These are phyloP conservation scores for Aegithalos caudatus DNA, from an alignment of 2,113 vertebrate genomes.

Conservation along the genomic window DNA sequence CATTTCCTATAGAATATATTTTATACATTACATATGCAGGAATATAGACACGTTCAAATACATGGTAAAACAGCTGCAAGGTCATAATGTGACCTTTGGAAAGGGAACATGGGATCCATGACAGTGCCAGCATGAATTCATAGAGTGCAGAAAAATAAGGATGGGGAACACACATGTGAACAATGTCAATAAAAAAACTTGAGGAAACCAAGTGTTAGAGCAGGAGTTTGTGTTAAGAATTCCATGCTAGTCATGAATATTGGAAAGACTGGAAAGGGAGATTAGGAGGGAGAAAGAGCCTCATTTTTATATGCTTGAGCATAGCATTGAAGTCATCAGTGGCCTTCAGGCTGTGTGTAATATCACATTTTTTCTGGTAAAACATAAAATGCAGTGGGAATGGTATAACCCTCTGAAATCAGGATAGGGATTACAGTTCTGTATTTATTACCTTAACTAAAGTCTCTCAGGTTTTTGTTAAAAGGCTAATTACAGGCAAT, in stretches of 20 bases:
- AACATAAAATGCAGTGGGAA: not conserved
- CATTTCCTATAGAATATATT: no score
- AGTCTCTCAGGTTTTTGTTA: not conserved
- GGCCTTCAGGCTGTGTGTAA: not conserved
- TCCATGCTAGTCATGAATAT: not conserved
- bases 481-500: not conserved
- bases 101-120: not conserved
- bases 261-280: not conserved
- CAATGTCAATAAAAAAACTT: not conserved
- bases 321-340: not conserved
- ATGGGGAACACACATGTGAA: not conserved
- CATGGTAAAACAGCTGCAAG: not conserved
- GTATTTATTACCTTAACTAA: not conserved
- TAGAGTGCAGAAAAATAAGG: not conserved
- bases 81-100: not conserved
- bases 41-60: not conserved
- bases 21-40: not conserved
- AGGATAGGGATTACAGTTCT: not conserved
- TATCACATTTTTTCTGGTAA: not conserved
- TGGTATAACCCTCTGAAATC: not conserved
- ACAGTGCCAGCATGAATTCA: not conserved
- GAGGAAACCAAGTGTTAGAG: not conserved
- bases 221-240: not conserved
- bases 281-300: not conserved
- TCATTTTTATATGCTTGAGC: not conserved